Base-by-base conservation (phyloP, 2,113 vertebrate genomes). In the Rhadina sibilatrix region DNA sequence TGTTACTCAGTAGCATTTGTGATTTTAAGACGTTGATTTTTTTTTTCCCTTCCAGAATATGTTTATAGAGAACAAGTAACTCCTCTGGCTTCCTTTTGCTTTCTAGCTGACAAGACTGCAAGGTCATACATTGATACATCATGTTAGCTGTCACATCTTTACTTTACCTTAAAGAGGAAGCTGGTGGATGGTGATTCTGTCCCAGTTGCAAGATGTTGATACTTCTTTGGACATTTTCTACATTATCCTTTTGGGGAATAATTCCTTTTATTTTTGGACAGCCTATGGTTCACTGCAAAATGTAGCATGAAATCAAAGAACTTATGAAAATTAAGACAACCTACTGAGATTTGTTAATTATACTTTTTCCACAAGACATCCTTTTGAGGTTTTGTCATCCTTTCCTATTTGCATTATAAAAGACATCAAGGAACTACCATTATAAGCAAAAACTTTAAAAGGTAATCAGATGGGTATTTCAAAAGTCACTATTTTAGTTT, bases 391-490 rank as follows among this genome's bases (percentile, higher is more conserved):
- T 95, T 90, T 94, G 59, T 94, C 89, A 88, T 96, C 30, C 16
- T 84, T 92, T 93, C 44, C 33, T 17, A 93, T 96, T 94, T 93
- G 78, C 93, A 96, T 91, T 81, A 95, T 44, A 94, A 89, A 96
- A 93, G 83, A 10, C 20, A 92, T 87, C 79, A 95, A 92, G 56
- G 53, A 82, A 50, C 31, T 52, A 83, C 33, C 50, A 50, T 47
- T 90, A 59, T 54, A 93, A 96, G 35, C 69, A 72, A 90, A 88
- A 66, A 11, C 22, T 95, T 83, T 90, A 85, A 83, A 91, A 94
- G 35, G 53, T 92, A 96, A 81, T 96, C 90, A 75, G 44, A 86
- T 68, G 31, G 8, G 9, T 89, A 71, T 82, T 84, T 96, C 56
- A 87, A 52, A 95, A 91, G 59, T 87, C 84, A 93, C 20, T 23